phyloP scores from a whole-genome alignment of 2,797 vertebrate genomes.

The Hyperoplus immaculatus region DNA sequence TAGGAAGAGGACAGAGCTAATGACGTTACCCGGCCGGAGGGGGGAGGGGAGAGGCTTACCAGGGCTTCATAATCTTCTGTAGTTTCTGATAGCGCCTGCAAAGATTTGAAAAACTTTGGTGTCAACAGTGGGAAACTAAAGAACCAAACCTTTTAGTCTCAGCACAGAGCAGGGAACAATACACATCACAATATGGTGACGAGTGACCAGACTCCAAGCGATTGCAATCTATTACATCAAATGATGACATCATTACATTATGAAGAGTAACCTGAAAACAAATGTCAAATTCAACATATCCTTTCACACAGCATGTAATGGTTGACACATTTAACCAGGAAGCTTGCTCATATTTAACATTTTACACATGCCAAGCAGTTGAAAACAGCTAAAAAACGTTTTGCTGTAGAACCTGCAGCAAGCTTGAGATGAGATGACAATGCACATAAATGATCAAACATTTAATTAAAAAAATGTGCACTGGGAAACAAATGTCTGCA shows the following conservation, averaged over 20 bases:
- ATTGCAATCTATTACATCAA: background rate
- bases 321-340: constrained; percentile 4
- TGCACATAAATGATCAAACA: constrained; percentile 7
- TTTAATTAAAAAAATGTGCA: background rate
- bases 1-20: constrained; percentile 84
- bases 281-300: background rate
- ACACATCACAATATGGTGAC: constrained; percentile 25
- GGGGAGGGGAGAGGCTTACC: constrained; percentile 89
- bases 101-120: constrained; percentile 91
- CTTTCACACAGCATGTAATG: background rate
- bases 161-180: constrained; percentile 28
- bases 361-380: constrained; percentile 70
- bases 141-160: constrained; percentile 31
- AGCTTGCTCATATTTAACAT: constrained; percentile 3
- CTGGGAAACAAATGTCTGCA: background rate
- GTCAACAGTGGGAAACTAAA: constrained; percentile 66
- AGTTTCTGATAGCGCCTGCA: constrained; percentile 99
- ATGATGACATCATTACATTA: too few species aligned
- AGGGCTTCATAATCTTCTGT: constrained; percentile 99
- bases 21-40: constrained; percentile 78
- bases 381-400: constrained; percentile 34
- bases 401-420: constrained; percentile 34
- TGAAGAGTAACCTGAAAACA: too few species aligned
- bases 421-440: constrained; percentile 18
- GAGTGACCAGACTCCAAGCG: constrained; percentile 10